Evolutionary conservation across 2,113 vertebrate species (phyloP).

Genomic region (Phyllostomus discolor): DNA sequence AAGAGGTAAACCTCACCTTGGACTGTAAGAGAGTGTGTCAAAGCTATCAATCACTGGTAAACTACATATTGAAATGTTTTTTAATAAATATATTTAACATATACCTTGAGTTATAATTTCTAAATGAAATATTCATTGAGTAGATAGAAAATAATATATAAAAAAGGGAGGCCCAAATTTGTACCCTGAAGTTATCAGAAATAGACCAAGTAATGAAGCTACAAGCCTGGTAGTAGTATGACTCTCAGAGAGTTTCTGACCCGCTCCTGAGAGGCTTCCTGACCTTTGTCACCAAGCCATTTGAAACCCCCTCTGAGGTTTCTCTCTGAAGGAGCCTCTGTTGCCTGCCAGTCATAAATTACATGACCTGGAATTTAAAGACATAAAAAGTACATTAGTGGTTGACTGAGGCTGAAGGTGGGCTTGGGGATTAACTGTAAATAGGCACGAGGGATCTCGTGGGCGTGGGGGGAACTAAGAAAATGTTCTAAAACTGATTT

Average conservation of each 20-base stretch:
- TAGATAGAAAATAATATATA: neutral
- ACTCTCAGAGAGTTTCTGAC: neutral
- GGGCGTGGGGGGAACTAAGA: neutral
- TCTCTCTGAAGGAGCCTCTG: neutral
- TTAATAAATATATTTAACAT: neutral
- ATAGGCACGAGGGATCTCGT: neutral
- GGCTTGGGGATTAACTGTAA: neutral
- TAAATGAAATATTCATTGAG: neutral
- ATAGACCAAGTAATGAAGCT: neutral
- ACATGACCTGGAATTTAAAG: neutral
- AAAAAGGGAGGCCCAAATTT: neutral
- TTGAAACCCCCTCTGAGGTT: neutral
- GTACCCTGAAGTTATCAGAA: neutral
- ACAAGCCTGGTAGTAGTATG: neutral
- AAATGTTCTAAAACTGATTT: neutral
- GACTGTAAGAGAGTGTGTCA: neutral
- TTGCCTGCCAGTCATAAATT: neutral
- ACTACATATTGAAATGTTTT: neutral
- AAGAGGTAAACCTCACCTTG: neutral
- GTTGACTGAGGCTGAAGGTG: neutral
- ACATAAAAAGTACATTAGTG: neutral
- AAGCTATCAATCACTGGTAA: neutral
- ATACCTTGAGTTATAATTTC: neutral
- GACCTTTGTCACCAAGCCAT: neutral
- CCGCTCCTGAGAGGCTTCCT: neutral